phyloP scores from a whole-genome alignment of 2,797 vertebrate genomes.

The Diplodus puntazzo region DNA sequence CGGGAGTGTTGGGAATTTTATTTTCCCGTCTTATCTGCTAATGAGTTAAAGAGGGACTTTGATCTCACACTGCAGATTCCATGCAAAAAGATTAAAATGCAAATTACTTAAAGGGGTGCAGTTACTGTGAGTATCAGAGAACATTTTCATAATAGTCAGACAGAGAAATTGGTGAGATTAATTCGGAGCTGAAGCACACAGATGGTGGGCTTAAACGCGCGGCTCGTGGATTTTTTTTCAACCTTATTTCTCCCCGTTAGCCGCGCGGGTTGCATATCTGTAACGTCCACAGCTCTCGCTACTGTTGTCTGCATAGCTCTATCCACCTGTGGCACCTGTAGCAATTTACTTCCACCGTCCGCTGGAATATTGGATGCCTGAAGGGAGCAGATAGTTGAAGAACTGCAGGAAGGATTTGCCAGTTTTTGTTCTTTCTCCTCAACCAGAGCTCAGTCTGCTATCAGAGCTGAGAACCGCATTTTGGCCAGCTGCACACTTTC shows the following conservation, averaged over 20 bases:
- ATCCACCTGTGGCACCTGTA: conserved; percentile 37
- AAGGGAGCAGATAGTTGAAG: conserved; percentile 50
- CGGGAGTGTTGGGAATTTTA: conserved; percentile 47
- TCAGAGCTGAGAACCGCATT: conserved; percentile 32
- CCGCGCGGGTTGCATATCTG: conserved; percentile 29
- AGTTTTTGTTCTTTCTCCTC: conserved; percentile 36
- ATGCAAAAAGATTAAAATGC: conserved; percentile 58
- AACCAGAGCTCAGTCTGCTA: conserved; percentile 19
- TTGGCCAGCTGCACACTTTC: conserved; percentile 13
- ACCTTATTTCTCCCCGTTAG: conserved; percentile 7
- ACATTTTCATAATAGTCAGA: conserved; percentile 17
- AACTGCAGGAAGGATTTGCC: conserved; percentile 44
- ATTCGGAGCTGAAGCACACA: conserved; percentile 1
- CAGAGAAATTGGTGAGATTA: conserved; percentile 35
- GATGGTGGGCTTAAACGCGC: conserved; percentile 8
- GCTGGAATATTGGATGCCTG: conserved; percentile 42
- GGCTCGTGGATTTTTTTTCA: conserved; percentile 30
- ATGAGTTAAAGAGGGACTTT: conserved; percentile 69
- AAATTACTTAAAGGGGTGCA: conserved; percentile 50
- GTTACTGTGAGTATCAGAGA: conserved; percentile 28
- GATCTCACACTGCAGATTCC: conserved; percentile 54
- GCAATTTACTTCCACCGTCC: conserved; percentile 48
- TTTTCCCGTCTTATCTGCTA: conserved; percentile 53
- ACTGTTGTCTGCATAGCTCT: conserved; percentile 4
- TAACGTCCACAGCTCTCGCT: conserved; percentile 25